Evolutionary conservation across 2,113 vertebrate species (phyloP).

Genomic region (Bos javanicus): DNA sequence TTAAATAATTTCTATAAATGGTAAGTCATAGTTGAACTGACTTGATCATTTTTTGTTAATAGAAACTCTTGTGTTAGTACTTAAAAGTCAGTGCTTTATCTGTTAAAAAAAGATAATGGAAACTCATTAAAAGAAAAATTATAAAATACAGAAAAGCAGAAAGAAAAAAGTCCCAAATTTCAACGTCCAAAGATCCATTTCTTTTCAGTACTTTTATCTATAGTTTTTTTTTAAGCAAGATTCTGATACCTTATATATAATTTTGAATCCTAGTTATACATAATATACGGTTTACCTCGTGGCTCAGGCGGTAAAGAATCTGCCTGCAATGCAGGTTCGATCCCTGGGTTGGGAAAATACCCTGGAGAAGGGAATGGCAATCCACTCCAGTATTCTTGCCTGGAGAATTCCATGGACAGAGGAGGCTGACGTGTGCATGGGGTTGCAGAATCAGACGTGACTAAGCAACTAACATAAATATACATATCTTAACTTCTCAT

Average conservation of each 20-base stretch:
- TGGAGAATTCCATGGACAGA: background rate
- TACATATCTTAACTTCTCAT: background rate
- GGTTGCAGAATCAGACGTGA: background rate
- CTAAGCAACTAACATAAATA: background rate
- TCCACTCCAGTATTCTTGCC: background rate
- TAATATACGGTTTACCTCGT: background rate
- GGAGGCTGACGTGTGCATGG: background rate
- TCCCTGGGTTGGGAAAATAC: background rate
- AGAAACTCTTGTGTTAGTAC: background rate
- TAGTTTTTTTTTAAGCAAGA: background rate
- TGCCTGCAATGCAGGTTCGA: background rate
- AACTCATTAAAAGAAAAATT: background rate
- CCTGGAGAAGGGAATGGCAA: background rate
- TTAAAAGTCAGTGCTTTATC: background rate
- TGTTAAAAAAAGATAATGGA: background rate
- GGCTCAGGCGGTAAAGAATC: background rate
- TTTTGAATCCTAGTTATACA: background rate
- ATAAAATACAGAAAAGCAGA: background rate
- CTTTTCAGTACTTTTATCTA: background rate
- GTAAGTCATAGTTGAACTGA: background rate
- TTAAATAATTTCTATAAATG: slow-evolving; percentile 2
- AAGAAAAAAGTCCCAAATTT: background rate
- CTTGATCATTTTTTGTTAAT: background rate
- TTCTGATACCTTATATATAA: background rate
- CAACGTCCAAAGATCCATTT: background rate